These are phyloP conservation scores for Penaeus monodon DNA, from an alignment of 2,888 invertebrate species.

Conservation along the genomic window DNA sequence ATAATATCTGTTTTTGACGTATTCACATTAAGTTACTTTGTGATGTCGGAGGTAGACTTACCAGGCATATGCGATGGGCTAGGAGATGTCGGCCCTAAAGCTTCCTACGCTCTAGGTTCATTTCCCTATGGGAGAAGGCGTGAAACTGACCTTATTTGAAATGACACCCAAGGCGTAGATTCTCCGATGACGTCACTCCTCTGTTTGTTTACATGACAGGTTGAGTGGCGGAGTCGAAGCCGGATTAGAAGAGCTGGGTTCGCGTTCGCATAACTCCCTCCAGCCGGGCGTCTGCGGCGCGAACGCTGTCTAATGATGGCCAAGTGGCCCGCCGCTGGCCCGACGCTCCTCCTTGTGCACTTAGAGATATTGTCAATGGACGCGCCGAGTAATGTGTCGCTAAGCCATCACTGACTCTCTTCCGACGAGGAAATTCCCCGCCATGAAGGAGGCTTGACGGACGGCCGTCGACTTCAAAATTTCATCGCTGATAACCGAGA, in stretches of 20 bases:
- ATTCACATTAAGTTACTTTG: constrained; percentile 50
- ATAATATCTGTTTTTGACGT: constrained; percentile 46
- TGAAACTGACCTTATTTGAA: constrained; percentile 37
- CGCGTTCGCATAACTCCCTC: no score
- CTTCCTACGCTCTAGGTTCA: not conserved
- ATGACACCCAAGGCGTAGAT: constrained; percentile 29
- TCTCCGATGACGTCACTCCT: constrained; percentile 35
- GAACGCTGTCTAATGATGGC: no score
- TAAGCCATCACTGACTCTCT: no score
- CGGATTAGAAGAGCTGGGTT: constrained; percentile 16
- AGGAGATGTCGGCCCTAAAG: constrained; percentile 16
- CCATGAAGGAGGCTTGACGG: no score
- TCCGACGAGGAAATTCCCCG: no score
- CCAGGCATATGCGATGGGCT: not conserved
- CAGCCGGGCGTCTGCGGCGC: no score
- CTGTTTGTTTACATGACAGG: constrained; percentile 45
- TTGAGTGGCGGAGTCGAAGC: constrained; percentile 44
- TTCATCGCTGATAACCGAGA: no score
- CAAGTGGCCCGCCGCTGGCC: no score
- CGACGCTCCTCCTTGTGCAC: no score
- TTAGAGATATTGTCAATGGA: no score
- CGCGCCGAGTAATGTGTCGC: no score
- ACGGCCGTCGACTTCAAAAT: no score
- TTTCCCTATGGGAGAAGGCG: not conserved
- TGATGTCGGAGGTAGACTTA: constrained; percentile 34